Conservation (phyloP, 2,888 invertebrate species). For the Phyto melanocephala region DNA sequence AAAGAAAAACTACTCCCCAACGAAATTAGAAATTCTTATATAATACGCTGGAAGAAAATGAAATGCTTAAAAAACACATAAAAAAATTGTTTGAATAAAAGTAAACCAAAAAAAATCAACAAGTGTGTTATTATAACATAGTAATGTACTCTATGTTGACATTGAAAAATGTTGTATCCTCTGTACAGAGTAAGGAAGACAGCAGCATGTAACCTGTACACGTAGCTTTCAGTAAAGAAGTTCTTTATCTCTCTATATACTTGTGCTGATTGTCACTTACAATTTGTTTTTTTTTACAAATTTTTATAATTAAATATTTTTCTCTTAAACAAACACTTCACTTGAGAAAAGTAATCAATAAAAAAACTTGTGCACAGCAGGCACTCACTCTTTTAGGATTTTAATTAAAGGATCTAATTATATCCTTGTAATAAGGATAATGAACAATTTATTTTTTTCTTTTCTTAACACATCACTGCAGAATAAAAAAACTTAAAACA, state of each 20-base stretch:
- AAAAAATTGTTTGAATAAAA: not conserved
- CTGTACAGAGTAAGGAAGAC: constrained; percentile 1
- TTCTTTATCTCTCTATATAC: not conserved
- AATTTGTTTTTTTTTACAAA: not conserved
- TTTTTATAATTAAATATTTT: constrained; percentile 11
- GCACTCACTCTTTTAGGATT: constrained; percentile 45
- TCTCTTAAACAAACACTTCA: constrained; percentile 38
- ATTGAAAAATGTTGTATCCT: constrained; percentile 26
- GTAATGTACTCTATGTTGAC: constrained; percentile 1
- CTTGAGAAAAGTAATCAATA: not conserved
- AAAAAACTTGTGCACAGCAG: constrained; percentile 57
- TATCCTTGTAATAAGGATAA: constrained; percentile 24
- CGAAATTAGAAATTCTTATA: not conserved
- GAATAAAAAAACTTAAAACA: not conserved
- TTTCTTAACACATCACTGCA: not conserved
- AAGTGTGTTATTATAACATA: constrained; percentile 34
- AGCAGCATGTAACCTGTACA: not conserved
- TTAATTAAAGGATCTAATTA: constrained; percentile 40
- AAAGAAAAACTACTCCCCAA: too few relatives aligned
- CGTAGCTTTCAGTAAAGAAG: constrained; percentile 39
- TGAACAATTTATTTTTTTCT: not conserved
- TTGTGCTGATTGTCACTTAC: not conserved
- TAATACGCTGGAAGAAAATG: not conserved
- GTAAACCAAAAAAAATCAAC: constrained; percentile 23
- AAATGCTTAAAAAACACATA: not conserved